Conservation (phyloP, 2,888 invertebrate genomes). For the Sarcophaga rosellei region DNA sequence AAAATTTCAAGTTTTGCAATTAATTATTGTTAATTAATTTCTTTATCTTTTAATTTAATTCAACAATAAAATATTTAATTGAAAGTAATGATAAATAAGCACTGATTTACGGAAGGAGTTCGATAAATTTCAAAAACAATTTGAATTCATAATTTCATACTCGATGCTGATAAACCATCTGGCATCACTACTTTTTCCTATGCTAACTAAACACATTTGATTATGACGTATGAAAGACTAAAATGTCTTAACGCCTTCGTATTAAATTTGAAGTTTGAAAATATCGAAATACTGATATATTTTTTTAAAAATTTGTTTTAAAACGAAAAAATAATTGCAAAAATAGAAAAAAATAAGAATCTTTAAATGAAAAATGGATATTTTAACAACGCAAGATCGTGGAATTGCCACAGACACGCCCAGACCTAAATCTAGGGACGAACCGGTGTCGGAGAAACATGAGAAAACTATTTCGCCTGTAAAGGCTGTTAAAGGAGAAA, state of each 20-base stretch:
- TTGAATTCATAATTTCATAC: no score
- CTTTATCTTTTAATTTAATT: no score
- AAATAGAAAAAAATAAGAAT: neutral
- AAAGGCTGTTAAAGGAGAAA: constrained; percentile 59
- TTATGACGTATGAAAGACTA: neutral
- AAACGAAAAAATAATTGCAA: constrained; percentile 26
- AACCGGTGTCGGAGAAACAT: constrained; percentile 3
- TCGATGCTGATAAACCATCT: neutral
- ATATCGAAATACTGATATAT: constrained; percentile 33
- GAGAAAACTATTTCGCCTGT: constrained; percentile 59
- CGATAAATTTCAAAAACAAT: no score
- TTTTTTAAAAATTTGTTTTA: constrained; percentile 2
- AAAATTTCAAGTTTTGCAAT: neutral
- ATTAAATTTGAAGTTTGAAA: constrained; percentile 36
- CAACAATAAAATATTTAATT: no score
- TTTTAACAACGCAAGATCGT: constrained; percentile 69
- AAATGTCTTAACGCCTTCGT: neutral
- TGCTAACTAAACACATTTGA: neutral
- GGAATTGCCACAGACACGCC: constrained; percentile 64
- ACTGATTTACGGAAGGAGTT: no score
- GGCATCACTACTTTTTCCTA: neutral
- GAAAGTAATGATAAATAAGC: no score
- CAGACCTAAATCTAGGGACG: constrained; percentile 42
- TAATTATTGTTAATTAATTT: neutral
- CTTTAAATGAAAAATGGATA: constrained; percentile 71